phyloP scores from a whole-genome alignment of 2,113 vertebrate genomes.

The Saccopteryx leptura region DNA sequence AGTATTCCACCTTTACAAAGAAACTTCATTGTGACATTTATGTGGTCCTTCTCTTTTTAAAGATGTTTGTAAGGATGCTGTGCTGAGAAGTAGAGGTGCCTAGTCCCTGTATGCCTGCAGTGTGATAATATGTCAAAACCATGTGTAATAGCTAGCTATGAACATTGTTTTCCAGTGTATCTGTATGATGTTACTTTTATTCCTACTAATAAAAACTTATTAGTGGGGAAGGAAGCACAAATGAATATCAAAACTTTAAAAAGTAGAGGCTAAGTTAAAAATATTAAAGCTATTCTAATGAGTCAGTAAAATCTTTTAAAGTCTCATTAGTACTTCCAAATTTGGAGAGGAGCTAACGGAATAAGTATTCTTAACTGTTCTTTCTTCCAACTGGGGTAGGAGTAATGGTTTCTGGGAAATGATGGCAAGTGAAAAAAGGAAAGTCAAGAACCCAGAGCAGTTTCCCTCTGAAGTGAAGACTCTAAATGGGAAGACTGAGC shows the following conservation, averaged over 20 bases:
- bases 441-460: not conserved
- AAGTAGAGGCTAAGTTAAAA: not conserved
- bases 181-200: not conserved
- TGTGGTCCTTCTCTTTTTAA: not conserved
- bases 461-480: not conserved
- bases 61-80: not conserved
- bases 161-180: not conserved
- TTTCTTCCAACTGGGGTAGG: not conserved
- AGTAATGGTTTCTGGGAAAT: not conserved
- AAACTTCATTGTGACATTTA: not conserved
- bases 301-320: not conserved
- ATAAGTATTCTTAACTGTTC: not conserved
- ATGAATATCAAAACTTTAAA: slow-evolving; percentile 1
- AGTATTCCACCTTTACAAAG: not conserved
- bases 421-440: not conserved
- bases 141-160: not conserved
- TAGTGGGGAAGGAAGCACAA: not conserved
- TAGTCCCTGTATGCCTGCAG: not conserved
- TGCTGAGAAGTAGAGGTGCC: not conserved
- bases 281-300: not conserved
- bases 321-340: not conserved
- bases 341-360: not conserved
- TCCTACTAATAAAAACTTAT: not conserved
- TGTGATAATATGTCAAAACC: not conserved
- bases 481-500: not conserved